A percentile compares a stretch with the other conserved stretches of the same genome.
Evolutionary conservation across 1,140 invertebrate species (phyloP).

Genomic region (Oedothorax gibbosus): DNA sequence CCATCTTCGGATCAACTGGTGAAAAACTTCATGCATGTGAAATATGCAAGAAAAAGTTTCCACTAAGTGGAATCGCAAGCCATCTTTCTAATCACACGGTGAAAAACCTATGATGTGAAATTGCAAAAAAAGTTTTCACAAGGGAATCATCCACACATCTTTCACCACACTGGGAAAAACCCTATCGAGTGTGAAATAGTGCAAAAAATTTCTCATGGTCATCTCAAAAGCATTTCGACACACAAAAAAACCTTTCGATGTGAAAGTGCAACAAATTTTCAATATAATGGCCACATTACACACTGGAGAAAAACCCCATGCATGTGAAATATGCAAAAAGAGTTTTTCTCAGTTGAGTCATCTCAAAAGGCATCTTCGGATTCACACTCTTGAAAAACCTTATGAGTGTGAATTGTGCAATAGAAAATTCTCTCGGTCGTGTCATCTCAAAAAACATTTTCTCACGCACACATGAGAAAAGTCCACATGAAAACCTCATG

Average conservation of each 20-base stretch:
- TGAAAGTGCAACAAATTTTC: constrained; percentile 2
- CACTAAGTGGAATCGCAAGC: background rate
- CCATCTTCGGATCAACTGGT: no score
- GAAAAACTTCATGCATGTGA: no score
- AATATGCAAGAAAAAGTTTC: no score
- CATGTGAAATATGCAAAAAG: background rate
- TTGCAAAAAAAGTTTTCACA: background rate
- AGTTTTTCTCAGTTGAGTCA: background rate
- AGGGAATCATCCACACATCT: no score
- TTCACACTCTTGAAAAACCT: background rate
- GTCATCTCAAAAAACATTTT: constrained; percentile 10
- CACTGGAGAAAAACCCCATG: constrained; percentile 16
- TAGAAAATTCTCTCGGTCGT: background rate
- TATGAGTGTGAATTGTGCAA: constrained; percentile 3
- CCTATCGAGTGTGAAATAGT: no score
- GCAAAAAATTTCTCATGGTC: no score
- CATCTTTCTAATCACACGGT: background rate
- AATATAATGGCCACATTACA: background rate
- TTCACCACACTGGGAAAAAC: background rate
- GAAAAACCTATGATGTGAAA: background rate
- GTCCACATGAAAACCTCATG: no score
- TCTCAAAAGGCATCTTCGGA: background rate
- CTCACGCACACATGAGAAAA: background rate
- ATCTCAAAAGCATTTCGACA: no score
- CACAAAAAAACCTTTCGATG: background rate